phyloP scores from a whole-genome alignment of 2,888 invertebrate genomes.

The Eupithecia dodoneata region DNA sequence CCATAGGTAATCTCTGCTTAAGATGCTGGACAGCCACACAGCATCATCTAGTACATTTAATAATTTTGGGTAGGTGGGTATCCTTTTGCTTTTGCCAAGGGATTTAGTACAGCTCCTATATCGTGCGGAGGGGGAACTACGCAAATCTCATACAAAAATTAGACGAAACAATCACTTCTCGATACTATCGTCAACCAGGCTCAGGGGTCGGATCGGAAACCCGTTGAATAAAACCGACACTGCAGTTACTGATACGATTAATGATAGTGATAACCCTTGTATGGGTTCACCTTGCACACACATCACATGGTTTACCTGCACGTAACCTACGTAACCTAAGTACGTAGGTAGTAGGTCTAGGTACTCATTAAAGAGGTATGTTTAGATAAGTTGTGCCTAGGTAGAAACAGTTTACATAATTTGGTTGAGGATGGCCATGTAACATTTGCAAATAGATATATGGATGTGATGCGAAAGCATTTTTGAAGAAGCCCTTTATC shows the following conservation, averaged over 20 bases:
- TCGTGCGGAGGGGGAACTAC: background rate
- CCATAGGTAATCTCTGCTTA: no score
- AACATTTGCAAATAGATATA: background rate
- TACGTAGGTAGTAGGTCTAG: background rate
- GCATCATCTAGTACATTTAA: background rate
- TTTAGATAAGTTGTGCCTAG: background rate
- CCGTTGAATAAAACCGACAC: background rate
- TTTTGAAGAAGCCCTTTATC: background rate
- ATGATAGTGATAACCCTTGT: constrained; percentile 7
- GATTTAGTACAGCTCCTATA: background rate
- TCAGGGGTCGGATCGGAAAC: background rate
- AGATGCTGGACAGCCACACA: no score
- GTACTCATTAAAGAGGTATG: background rate
- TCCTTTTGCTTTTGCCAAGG: background rate
- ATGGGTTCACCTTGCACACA: constrained; percentile 2
- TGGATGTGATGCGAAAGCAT: background rate
- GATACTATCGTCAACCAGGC: background rate
- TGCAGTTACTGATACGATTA: constrained; percentile 11
- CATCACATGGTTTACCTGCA: constrained; percentile 8
- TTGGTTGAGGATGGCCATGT: background rate
- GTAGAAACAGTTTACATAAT: background rate
- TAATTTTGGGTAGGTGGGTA: background rate
- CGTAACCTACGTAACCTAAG: background rate
- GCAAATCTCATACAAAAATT: background rate
- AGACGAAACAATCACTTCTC: background rate